These are phyloP conservation scores for Glandiceps talaboti DNA, from an alignment of 53 echinoderm and acorn worm species.

Conservation along the genomic window DNA sequence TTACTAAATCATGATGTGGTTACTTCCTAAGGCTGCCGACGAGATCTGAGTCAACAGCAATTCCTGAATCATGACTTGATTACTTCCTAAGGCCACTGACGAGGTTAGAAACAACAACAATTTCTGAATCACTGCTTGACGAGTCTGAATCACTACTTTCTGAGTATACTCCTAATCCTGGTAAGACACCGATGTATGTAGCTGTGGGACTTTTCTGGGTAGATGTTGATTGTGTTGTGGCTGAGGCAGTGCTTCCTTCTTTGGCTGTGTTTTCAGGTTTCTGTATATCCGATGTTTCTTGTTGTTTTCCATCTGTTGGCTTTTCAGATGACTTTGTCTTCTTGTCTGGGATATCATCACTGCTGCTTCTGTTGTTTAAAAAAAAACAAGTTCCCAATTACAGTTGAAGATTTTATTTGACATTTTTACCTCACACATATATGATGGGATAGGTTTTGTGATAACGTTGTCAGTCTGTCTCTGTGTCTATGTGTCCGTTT, in stretches of 20 bases:
- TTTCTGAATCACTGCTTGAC: conserved; percentile 64
- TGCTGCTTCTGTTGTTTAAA: conserved; percentile 12
- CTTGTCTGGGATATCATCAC: conserved; percentile 18
- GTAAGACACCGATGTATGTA: conserved; percentile 53
- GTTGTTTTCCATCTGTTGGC: neutral
- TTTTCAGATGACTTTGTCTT: conserved; percentile 10
- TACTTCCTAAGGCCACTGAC: neutral
- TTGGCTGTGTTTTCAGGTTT: neutral
- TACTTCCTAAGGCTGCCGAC: no score
- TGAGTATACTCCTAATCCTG: conserved; percentile 79
- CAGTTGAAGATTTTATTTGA: no score
- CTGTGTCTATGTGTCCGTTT: no score
- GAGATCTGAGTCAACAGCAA: no score
- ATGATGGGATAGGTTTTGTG: no score
- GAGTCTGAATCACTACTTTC: conserved; percentile 68
- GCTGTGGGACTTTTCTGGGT: conserved; percentile 20
- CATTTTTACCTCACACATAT: no score
- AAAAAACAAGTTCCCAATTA: no score
- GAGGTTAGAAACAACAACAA: conserved; percentile 2
- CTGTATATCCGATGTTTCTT: neutral
- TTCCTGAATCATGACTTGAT: no score
- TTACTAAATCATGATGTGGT: no score
- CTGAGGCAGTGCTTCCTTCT: neutral
- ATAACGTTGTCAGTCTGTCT: no score
- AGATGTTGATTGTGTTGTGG: neutral